phyloP scores from a whole-genome alignment of 2,888 invertebrate species.

The Fragum whitleyi region DNA sequence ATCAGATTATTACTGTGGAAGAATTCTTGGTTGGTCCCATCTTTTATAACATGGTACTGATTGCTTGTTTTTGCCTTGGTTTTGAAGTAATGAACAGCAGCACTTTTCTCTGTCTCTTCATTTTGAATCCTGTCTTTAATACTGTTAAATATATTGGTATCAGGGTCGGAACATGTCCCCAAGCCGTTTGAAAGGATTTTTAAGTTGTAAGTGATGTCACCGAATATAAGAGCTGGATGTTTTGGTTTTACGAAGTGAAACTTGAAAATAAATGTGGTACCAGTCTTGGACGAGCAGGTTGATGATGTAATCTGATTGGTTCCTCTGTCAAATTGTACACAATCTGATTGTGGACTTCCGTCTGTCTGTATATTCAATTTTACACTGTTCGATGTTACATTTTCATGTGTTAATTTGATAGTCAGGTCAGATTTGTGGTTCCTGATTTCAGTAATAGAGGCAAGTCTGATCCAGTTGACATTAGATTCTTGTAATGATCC shows the following conservation, averaged over 20 bases:
- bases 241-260: constrained; percentile 70
- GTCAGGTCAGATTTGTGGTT: constrained; percentile 40
- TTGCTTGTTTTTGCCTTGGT: constrained; percentile 49
- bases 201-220: constrained; percentile 76
- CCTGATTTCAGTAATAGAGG: constrained; percentile 61
- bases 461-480: constrained; percentile 71
- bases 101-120: constrained; percentile 35
- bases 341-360: constrained; percentile 60
- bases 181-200: constrained; percentile 39
- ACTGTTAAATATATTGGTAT: constrained; percentile 42
- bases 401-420: constrained; percentile 68
- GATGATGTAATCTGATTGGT: constrained; percentile 39
- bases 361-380: constrained; percentile 15
- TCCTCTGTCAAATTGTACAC: constrained; percentile 64
- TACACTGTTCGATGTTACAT: not conserved
- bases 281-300: constrained; percentile 48
- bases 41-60: constrained; percentile 48
- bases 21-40: constrained; percentile 29
- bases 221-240: constrained; percentile 70
- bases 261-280: constrained; percentile 61
- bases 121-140: constrained; percentile 30
- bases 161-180: constrained; percentile 51
- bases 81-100: constrained; percentile 74
- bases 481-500: constrained; percentile 9
- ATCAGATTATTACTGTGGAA: constrained; percentile 57